Evolutionary conservation across 2,888 invertebrate species (phyloP), one percentile per base, ranked within the genome.

Genomic region (Himalopsyche kuldschensis): DNA sequence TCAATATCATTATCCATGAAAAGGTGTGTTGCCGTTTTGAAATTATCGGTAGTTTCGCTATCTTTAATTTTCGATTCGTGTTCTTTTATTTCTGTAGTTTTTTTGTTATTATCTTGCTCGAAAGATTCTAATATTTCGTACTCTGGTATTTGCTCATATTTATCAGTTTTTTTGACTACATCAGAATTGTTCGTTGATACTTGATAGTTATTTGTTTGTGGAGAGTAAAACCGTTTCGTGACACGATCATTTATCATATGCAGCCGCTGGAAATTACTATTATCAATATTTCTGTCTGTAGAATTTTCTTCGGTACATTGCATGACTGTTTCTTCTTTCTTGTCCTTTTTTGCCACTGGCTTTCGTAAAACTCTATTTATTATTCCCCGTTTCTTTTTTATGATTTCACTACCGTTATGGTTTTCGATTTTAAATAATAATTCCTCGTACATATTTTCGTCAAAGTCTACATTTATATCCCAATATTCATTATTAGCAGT

Each of bases 401-500:
- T 76, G 4, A n/a, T 63, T 46, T 27, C 75, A 78, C 17, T 69
- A 0, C 3, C 30, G 4, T 75, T 32, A 6, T 30, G 10, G 20
- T 30, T 35, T 17, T 76, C 27, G 4, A 17, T 78, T 32, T 77
- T 80, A 47, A 69, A 27, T 47, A 80, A 46, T 17, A 86, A 80
- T 46, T 86, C 86, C 85, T 86, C 86, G 79, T 86, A 86, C 32
- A 78, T 31, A 31, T 86, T 86, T 31, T 84, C 85, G 31, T 84
- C 85, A 11, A 27, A 15, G 24, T 69, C 69, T 55, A 20, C 55
- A 80, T 30, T 5, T 27, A 31, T 17, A 46, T 55, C 24, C 41
- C 75, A n/a, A 46, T 78, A 30, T 30, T 78, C 10, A 11, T 69
- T 69, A 27, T 8, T 27, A 30, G 20, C 69, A 20, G 55, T 20